Evolutionary conservation across 2,797 vertebrate species (phyloP).

Genomic region (Spinibarbus caldwelli): DNA sequence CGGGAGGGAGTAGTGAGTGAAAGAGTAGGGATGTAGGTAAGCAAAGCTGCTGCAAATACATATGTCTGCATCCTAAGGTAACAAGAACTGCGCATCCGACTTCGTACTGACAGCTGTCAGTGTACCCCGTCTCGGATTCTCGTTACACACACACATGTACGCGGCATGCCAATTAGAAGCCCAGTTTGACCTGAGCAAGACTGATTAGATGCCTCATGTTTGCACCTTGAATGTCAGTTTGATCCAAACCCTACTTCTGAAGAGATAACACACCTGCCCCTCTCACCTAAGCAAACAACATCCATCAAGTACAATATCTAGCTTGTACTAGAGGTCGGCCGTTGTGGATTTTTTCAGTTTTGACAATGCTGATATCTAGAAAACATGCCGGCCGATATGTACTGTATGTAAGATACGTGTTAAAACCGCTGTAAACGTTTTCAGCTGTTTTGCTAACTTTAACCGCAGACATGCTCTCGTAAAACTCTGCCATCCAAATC

Average conservation of each 20-base stretch:
- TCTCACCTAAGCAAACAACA: conserved; percentile 48
- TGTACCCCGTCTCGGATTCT: conserved; percentile 61
- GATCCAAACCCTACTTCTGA: conserved; percentile 61
- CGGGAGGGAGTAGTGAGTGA: not conserved
- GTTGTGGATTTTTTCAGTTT: not conserved
- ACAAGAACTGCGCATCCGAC: conserved; percentile 56
- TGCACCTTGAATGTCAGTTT: conserved; percentile 72
- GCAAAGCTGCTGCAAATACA: conserved; percentile 19
- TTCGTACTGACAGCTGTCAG: conserved; percentile 76
- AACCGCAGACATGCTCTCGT: not conserved
- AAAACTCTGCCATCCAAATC: not conserved
- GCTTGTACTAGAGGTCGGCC: not conserved
- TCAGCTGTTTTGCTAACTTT: not conserved
- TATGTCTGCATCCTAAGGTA: conserved; percentile 51
- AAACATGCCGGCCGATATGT: not conserved
- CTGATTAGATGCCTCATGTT: conserved; percentile 72
- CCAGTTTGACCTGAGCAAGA: conserved; percentile 64
- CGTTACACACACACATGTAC: conserved; percentile 28
- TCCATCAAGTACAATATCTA: conserved; percentile 4
- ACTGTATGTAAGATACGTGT: not conserved
- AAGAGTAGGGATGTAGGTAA: conserved; percentile 34
- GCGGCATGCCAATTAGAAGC: conserved; percentile 71
- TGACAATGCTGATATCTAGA: not conserved
- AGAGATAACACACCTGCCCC: conserved; percentile 54
- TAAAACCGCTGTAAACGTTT: not conserved